These are phyloP conservation scores for Echinometra lucunter DNA, from an alignment of 53 echinoderm and acorn worm genomes.

Conservation along the genomic window DNA sequence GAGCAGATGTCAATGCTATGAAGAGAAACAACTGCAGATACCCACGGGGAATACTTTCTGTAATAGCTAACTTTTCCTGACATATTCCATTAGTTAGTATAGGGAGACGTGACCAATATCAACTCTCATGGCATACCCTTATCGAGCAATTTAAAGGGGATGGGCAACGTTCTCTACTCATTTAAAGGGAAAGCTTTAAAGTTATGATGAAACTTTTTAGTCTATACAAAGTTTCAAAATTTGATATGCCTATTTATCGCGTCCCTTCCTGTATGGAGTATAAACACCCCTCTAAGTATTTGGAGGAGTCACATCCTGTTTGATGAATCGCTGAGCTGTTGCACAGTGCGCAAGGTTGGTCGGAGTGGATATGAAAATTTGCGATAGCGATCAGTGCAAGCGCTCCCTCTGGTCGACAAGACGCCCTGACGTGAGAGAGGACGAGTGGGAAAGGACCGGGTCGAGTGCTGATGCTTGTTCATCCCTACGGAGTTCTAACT, in stretches of 20 bases:
- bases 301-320: conserved; percentile 73
- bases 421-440: conserved; percentile 13
- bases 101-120: neutral
- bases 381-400: conserved; percentile 35
- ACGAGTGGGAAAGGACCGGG: conserved; percentile 51
- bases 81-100: conserved; percentile 31
- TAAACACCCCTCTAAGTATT: conserved; percentile 7
- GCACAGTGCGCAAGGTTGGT: conserved; percentile 53
- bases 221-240: neutral
- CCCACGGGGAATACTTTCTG: conserved; percentile 64
- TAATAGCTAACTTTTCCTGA: conserved; percentile 53
- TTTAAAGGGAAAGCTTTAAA: neutral
- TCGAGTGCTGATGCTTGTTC: conserved; percentile 65
- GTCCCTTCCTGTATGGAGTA: conserved; percentile 55
- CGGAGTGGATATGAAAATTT: conserved; percentile 30
- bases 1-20: conserved; percentile 70
- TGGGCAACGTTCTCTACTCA: neutral
- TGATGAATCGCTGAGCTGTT: conserved; percentile 74
- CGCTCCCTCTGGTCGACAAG: conserved; percentile 48
- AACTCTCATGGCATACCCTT: neutral
- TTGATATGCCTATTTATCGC: neutral
- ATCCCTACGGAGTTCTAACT: conserved; percentile 48
- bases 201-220: neutral
- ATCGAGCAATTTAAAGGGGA: conserved; percentile 3
- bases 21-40: conserved; percentile 65